Conservation (phyloP, 2,797 vertebrate species). For the Steatocranus sp. region DNA sequence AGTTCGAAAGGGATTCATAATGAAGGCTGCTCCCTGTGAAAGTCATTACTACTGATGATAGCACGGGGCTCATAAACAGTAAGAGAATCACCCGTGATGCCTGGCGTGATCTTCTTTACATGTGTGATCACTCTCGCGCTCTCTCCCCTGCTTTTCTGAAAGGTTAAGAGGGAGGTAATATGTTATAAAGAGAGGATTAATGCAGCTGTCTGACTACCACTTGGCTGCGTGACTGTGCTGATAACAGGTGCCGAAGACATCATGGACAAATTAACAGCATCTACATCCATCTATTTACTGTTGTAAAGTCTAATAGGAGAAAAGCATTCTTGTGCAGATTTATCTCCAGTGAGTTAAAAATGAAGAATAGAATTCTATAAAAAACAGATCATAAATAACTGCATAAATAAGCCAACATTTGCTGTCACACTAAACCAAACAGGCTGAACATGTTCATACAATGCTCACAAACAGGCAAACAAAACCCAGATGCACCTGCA, state of each 20-base stretch:
- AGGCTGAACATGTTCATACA: not conserved
- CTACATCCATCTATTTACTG: not conserved
- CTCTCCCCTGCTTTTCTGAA: not conserved
- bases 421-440: not conserved
- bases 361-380: not conserved
- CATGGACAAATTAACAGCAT: slow-evolving; percentile 7
- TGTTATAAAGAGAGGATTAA: slow-evolving; percentile 31
- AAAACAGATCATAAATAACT: not conserved
- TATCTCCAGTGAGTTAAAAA: not conserved
- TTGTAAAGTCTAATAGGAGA: not conserved
- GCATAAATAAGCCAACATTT: not conserved
- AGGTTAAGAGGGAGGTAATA: slow-evolving; percentile 37
- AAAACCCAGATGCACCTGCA: not conserved
- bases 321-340: not conserved
- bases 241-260: slow-evolving; percentile 13
- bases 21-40: not conserved
- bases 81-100: not conserved
- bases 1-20: not conserved
- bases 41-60: slow-evolving; percentile 7
- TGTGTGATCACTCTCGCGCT: not conserved
- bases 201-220: slow-evolving; percentile 13
- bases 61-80: slow-evolving; percentile 12
- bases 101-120: slow-evolving; percentile 20
- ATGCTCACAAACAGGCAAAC: not conserved
- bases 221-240: not conserved